Percentiles rank a stretch among this genome's conserved stretches.
Evolutionary conservation across 2,797 vertebrate species (phyloP).

Genomic region (Melanotaenia parkinsoni): DNA sequence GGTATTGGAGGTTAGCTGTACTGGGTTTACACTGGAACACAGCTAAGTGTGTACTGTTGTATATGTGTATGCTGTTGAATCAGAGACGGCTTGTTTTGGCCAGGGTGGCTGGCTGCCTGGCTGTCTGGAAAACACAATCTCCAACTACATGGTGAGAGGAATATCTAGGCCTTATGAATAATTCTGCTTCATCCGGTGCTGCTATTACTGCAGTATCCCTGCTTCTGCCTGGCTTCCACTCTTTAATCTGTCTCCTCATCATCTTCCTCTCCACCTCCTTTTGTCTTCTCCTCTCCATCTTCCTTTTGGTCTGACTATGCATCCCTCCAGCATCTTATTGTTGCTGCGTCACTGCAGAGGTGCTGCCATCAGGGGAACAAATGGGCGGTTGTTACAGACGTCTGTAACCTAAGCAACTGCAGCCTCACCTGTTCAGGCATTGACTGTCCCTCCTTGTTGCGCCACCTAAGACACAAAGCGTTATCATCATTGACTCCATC

Average conservation of each 20-base stretch:
- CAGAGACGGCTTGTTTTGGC: constrained; percentile 58
- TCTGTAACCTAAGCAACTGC: constrained; percentile 76
- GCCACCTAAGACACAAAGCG: constrained; percentile 30
- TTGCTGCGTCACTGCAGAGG: constrained; percentile 69
- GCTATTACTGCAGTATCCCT: constrained; percentile 36
- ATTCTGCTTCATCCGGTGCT: constrained; percentile 72
- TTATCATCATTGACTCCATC: constrained; percentile 12
- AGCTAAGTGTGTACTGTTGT: constrained; percentile 16
- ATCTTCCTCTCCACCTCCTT: constrained; percentile 29
- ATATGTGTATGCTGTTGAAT: constrained; percentile 25
- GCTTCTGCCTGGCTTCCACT: constrained; percentile 2
- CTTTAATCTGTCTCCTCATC: constrained; percentile 49
- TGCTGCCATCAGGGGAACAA: constrained; percentile 49
- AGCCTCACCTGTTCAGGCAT: constrained; percentile 63
- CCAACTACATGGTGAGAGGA: constrained; percentile 60
- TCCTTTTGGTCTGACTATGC: constrained; percentile 18
- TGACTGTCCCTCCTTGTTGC: constrained; percentile 29
- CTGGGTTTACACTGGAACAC: constrained; percentile 31
- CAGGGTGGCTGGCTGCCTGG: constrained; percentile 45
- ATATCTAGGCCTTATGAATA: constrained; percentile 76
- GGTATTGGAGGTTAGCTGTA: constrained; percentile 44
- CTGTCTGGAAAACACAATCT: constrained; percentile 54
- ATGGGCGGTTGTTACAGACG: constrained; percentile 58
- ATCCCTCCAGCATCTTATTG: constrained; percentile 38
- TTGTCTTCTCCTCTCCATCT: constrained; percentile 32